Conservation (phyloP, 2,888 invertebrate genomes). For the Julus scanicus region DNA sequence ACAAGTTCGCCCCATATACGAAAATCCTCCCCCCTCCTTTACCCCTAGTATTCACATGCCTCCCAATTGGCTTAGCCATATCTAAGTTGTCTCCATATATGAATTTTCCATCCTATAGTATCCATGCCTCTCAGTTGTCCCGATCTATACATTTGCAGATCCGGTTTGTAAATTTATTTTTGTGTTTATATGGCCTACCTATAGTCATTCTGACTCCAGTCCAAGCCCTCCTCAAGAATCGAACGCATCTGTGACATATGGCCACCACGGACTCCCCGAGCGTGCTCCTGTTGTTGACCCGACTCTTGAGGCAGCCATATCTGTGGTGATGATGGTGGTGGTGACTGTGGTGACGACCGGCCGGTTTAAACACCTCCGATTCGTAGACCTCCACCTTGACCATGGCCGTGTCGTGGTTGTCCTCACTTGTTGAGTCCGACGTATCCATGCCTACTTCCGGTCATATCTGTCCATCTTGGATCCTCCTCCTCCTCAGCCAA, state of each 20-base stretch:
- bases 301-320: not conserved
- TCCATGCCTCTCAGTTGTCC: too few relatives aligned
- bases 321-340: not conserved
- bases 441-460: not conserved
- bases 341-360: not conserved
- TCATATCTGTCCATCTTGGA: too few relatives aligned
- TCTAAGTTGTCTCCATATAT: too few relatives aligned
- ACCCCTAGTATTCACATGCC: too few relatives aligned
- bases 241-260: not conserved
- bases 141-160: too few relatives aligned
- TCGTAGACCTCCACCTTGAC: constrained; percentile 39
- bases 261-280: not conserved
- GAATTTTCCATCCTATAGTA: too few relatives aligned
- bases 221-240: not conserved
- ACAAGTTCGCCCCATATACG: too few relatives aligned
- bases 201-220: not conserved
- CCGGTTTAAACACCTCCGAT: not conserved
- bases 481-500: too few relatives aligned
- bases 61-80: too few relatives aligned
- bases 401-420: not conserved
- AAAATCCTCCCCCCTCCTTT: too few relatives aligned
- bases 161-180: too few relatives aligned
- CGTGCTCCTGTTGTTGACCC: not conserved
- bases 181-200: too few relatives aligned
- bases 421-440: constrained; percentile 32